A percentile compares a stretch with the other conserved stretches of the same genome.
phyloP scores from a whole-genome alignment of 2,888 invertebrate species.

The Melanostoma mellinum region DNA sequence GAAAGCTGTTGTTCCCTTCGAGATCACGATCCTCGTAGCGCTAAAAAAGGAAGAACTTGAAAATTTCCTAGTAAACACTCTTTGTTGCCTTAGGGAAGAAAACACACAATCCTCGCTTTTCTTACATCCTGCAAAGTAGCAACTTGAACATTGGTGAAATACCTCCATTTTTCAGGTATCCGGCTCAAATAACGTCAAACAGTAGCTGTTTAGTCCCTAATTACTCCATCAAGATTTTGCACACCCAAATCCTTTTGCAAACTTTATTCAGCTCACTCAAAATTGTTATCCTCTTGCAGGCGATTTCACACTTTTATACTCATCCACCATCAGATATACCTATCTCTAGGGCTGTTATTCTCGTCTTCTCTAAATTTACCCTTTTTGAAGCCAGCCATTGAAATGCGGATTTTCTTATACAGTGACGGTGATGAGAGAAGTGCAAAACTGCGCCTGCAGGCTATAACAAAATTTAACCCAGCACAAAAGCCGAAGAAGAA shows the following conservation, averaged over 20 bases:
- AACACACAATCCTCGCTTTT: no score
- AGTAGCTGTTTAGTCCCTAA: slow-evolving; percentile 46
- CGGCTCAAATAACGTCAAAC: slow-evolving; percentile 46
- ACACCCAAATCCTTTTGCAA: slow-evolving; percentile 41
- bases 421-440: background rate
- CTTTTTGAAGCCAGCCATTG: background rate
- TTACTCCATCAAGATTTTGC: slow-evolving; percentile 38
- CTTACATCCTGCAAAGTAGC: no score
- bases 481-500: slow-evolving; percentile 34
- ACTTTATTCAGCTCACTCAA: slow-evolving; percentile 28
- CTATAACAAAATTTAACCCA: slow-evolving; percentile 39
- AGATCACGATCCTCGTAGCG: no score
- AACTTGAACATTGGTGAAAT: background rate
- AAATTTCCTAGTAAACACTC: no score
- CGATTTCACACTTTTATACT: slow-evolving; percentile 42
- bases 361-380: slow-evolving; percentile 16
- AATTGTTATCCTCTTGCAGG: slow-evolving; percentile 42
- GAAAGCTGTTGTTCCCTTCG: no score
- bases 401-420: slow-evolving; percentile 17
- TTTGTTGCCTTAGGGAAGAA: no score
- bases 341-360: background rate
- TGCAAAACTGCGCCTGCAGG: slow-evolving; percentile 38
- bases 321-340: background rate
- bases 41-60: no score
- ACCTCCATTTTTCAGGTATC: slow-evolving; percentile 20